phyloP scores from a whole-genome alignment of 2,888 invertebrate genomes.

The Plusia festucae region DNA sequence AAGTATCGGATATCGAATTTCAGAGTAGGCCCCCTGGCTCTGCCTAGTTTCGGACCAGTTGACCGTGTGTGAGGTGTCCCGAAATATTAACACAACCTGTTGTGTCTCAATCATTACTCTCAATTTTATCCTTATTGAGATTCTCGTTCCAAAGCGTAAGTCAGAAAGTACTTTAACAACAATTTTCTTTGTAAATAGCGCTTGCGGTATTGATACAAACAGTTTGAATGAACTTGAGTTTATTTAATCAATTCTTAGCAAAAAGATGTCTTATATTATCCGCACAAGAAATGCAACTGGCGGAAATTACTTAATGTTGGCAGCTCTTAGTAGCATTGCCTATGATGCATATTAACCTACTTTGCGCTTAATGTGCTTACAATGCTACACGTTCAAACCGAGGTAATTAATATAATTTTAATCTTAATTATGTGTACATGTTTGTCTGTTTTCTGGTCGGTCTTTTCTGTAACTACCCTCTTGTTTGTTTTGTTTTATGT shows the following conservation, averaged over 20 bases:
- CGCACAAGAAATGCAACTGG: conserved; percentile 21
- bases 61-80: no score
- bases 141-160: background rate
- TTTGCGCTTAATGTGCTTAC: conserved; percentile 15
- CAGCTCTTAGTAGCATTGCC: conserved; percentile 6
- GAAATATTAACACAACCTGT: background rate
- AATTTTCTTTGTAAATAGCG: conserved; percentile 22
- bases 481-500: no score
- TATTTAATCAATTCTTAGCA: conserved; percentile 31
- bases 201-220: conserved; percentile 35
- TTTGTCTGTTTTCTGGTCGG: no score
- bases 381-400: background rate
- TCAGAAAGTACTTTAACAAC: conserved; percentile 12
- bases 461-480: no score
- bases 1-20: no score
- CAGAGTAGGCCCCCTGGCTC: no score
- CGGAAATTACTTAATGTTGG: conserved; percentile 24
- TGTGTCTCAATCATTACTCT: background rate
- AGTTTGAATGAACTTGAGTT: conserved; percentile 27
- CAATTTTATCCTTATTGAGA: conserved; percentile 1
- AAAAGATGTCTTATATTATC: conserved; percentile 30
- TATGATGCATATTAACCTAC: conserved; percentile 20
- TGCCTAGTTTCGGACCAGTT: no score
- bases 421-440: no score
- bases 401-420: conserved; percentile 17